Base-by-base conservation (phyloP, 2,113 vertebrate genomes). In the Chionodraco myersi region DNA sequence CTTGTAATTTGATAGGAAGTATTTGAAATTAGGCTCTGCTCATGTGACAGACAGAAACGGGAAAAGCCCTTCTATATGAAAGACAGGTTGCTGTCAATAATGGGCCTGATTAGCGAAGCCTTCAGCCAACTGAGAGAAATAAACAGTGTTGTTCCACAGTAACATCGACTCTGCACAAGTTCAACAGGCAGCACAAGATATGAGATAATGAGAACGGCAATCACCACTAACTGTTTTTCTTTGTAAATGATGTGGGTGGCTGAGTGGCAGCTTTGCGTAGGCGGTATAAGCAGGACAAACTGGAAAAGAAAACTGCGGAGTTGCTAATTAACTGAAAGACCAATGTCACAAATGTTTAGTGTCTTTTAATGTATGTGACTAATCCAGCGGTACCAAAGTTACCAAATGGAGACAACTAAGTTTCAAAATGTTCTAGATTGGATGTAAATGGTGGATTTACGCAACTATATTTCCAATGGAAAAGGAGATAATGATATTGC, bases 121-220 rank as follows among this genome's bases (percentile, higher is more conserved):
- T 75, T 54, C 47, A 9, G 8, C 47, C 9, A 23, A 10, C 58
- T 44, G 51, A 30, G 47, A 53, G n/a, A 49, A 44, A 52, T 23
- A 44, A 12, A 72, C 26, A 53, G 48, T 16, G 26, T 44, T 52
- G 30, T 44, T 67, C 3, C 18, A 66, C 36, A 16, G 41, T 18
- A 5, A 41, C 18, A 59, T 26, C 26, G 41, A 59, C 34, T 48
- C 16, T 49, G 23, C 48, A 30, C 45, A 41, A 21, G 26, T 64
- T 58, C 23, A 44, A 36, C 11, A 18, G 48, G 67, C 16, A 56
- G 77, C 51, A 26, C 18, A n/a, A 13, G 18, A 45, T 44, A 18
- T n/a, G 54, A 53, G 16, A 64, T 51, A 64, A 49, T 57, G 59
- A 64, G 67, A 53, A 34, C 15, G 30, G 18, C 59, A 72, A 71